A percentile compares a stretch with the other conserved stretches of the same genome.
Conservation (phyloP, 2,113 vertebrate species). For the Chlamydotis undulata region DNA sequence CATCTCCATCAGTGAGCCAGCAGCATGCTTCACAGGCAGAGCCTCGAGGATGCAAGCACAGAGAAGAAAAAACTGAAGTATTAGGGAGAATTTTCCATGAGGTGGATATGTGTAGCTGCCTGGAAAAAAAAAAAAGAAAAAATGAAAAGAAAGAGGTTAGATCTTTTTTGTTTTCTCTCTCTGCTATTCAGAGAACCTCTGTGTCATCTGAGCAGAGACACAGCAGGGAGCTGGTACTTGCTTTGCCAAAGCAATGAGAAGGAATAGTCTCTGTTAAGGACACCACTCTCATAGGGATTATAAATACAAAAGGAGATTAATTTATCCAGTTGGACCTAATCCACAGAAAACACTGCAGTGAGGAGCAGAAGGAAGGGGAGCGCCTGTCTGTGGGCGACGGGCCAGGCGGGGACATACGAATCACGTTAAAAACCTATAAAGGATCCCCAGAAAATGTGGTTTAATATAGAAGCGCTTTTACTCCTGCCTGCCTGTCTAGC, state of each 20-base stretch:
- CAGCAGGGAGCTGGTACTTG: neutral
- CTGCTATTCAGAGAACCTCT: neutral
- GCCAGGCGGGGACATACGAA: neutral
- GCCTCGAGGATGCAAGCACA: neutral
- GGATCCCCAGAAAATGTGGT: neutral
- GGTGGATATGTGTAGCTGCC: neutral
- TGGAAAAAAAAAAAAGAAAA: neutral
- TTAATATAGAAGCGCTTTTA: neutral
- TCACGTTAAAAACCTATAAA: neutral
- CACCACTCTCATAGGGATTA: neutral
- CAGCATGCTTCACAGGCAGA: neutral
- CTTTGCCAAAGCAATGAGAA: slow-evolving; percentile 24
- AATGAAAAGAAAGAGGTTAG: neutral
- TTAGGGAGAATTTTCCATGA: neutral
- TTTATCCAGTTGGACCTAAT: neutral
- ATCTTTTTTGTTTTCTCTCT: slow-evolving; percentile 4
- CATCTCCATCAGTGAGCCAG: neutral
- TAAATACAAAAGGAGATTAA: slow-evolving; percentile 11
- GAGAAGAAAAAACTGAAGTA: neutral
- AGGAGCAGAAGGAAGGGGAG: neutral
- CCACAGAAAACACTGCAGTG: neutral
- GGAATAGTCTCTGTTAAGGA: neutral
- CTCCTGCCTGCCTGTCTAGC: neutral
- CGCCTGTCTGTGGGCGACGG: neutral
- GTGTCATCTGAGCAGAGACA: neutral